Conservation (phyloP, 1,140 invertebrate genomes). For the Neoseiulus cucumeris region DNA sequence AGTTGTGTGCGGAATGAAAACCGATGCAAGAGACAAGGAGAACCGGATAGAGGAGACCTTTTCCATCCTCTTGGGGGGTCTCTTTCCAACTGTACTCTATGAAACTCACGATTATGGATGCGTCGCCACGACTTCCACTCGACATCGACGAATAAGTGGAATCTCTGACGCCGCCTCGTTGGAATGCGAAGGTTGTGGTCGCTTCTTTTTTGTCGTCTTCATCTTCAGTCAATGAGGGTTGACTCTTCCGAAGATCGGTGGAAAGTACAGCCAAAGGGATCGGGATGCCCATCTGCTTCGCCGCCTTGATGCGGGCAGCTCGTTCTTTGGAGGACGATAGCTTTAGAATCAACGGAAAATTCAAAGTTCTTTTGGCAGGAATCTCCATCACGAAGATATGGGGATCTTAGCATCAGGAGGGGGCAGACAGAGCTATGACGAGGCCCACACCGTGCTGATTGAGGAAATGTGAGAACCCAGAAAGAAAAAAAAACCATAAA, state of each 20-base stretch:
- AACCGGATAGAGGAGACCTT: no score
- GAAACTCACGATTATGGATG: slow-evolving; percentile 11
- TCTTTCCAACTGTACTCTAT: no score
- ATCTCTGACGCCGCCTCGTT: slow-evolving; percentile 15
- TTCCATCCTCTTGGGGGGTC: no score
- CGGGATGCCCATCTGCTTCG: not conserved
- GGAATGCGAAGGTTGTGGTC: slow-evolving; percentile 11
- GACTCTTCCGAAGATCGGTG: slow-evolving; percentile 14
- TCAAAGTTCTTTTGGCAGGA: no score
- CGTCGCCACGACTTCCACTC: slow-evolving; percentile 18
- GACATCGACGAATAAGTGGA: slow-evolving; percentile 20
- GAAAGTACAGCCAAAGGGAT: not conserved
- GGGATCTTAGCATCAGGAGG: slow-evolving; percentile 3
- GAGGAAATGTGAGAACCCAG: no score
- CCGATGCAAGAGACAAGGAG: no score
- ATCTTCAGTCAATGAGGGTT: slow-evolving; percentile 14
- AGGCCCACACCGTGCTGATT: no score
- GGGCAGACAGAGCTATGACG: no score
- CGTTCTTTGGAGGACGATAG: no score
- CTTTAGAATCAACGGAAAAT: no score
- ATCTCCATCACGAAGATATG: no score
- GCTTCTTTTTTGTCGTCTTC: slow-evolving; percentile 16
- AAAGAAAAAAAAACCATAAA: not conserved
- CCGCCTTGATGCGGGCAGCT: not conserved
- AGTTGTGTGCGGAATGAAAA: no score